Evolutionary conservation across 2,113 vertebrate genomes (phyloP).

Genomic region (Numida meleagris): DNA sequence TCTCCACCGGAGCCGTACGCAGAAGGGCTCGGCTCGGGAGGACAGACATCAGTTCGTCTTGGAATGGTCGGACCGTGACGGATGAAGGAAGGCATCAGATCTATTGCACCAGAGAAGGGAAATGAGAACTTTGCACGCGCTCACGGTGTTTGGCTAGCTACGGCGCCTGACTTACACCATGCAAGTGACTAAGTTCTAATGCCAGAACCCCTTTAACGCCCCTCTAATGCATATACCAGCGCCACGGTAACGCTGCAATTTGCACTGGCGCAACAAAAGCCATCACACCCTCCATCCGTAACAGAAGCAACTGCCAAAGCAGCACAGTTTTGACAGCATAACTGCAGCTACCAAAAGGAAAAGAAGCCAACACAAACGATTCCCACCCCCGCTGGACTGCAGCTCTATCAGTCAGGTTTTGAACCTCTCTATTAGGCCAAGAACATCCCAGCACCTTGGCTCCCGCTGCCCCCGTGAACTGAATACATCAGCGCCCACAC

Average conservation of each 20-base stretch:
- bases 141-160: fast-evolving
- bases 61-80: slow-evolving; percentile 98
- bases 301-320: not conserved
- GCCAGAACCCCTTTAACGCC: no score
- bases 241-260: fast-evolving
- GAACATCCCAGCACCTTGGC: not conserved
- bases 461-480: not conserved
- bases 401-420: not conserved
- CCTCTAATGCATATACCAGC: fast-evolving
- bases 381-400: fast-evolving
- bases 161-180: fast-evolving
- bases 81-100: slow-evolving; percentile 98
- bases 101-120: slow-evolving; percentile 64
- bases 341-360: not conserved
- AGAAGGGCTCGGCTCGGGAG: slow-evolving; percentile 81
- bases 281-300: not conserved
- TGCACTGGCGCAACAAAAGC: not conserved
- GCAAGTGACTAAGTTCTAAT: fast-evolving
- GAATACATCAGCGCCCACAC: not conserved
- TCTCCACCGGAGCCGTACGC: slow-evolving; percentile 80
- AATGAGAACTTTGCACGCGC: not conserved
- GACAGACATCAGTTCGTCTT: slow-evolving; percentile 88
- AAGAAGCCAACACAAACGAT: not conserved
- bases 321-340: not conserved
- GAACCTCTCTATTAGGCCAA: not conserved